Evolutionary conservation across 2,113 vertebrate species (phyloP).

Genomic region (Passerina amoena): DNA sequence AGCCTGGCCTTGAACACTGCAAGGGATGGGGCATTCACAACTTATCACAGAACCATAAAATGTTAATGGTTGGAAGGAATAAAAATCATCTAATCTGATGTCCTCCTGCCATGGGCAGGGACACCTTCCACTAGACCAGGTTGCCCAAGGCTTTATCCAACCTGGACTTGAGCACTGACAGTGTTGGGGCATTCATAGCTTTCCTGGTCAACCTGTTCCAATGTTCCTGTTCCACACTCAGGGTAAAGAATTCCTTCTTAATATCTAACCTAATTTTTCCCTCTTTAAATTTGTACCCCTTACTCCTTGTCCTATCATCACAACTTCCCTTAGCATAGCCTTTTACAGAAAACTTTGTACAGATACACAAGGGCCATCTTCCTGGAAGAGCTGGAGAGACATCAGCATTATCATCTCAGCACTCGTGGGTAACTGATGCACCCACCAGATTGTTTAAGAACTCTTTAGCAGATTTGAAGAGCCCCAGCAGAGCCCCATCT

Average conservation of each 20-base stretch:
- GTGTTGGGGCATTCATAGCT: not conserved
- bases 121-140: not conserved
- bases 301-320: not conserved
- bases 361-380: not conserved
- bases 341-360: not conserved
- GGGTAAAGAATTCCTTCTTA: not conserved
- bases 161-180: not conserved
- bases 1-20: not conserved
- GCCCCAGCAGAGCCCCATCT: not conserved
- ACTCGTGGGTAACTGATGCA: not conserved
- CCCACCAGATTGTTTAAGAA: not conserved
- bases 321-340: not conserved
- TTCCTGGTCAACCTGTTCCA: not conserved
- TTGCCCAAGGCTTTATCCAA: not conserved
- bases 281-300: not conserved
- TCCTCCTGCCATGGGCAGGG: accelerated
- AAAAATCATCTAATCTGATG: not conserved
- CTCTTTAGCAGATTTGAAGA: not conserved
- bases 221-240: not conserved
- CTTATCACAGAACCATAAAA: not conserved
- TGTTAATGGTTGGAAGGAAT: not conserved
- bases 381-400: not conserved
- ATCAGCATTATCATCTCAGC: not conserved
- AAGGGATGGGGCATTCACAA: not conserved
- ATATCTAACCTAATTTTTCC: not conserved